Evolutionary conservation across 2,113 vertebrate genomes (phyloP).

Genomic region (Zootoca vivipara): DNA sequence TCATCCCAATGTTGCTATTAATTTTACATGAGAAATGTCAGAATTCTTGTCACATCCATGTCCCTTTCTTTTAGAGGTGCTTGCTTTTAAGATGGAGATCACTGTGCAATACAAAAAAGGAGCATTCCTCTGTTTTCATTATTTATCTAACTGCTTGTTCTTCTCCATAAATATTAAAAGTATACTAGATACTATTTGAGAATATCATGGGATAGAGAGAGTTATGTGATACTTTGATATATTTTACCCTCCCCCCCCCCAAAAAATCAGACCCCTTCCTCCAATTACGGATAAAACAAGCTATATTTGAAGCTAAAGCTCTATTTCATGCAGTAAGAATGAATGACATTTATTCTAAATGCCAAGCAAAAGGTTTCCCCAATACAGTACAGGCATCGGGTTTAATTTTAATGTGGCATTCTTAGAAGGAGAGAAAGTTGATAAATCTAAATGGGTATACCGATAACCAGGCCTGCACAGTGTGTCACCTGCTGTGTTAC

Average conservation of each 20-base stretch:
- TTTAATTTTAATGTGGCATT: background rate
- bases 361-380: background rate
- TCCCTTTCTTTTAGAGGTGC: background rate
- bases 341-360: background rate
- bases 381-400: background rate
- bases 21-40: conserved; percentile 27
- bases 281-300: fast-evolving
- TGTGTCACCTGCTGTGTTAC: no score
- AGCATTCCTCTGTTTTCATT: conserved; percentile 20
- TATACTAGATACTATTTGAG: conserved; percentile 22
- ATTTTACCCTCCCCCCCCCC: background rate
- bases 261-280: background rate
- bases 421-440: background rate
- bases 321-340: background rate
- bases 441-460: background rate
- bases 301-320: background rate
- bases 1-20: background rate
- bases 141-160: conserved; percentile 25
- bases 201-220: background rate
- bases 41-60: conserved; percentile 8
- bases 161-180: conserved; percentile 15
- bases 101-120: background rate
- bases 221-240: background rate
- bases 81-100: background rate
- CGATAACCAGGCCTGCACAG: background rate